A percentile compares a stretch with the other conserved stretches of the same genome.
Evolutionary conservation across 2,888 invertebrate species (phyloP).

Genomic region (Nemurella pictetii): DNA sequence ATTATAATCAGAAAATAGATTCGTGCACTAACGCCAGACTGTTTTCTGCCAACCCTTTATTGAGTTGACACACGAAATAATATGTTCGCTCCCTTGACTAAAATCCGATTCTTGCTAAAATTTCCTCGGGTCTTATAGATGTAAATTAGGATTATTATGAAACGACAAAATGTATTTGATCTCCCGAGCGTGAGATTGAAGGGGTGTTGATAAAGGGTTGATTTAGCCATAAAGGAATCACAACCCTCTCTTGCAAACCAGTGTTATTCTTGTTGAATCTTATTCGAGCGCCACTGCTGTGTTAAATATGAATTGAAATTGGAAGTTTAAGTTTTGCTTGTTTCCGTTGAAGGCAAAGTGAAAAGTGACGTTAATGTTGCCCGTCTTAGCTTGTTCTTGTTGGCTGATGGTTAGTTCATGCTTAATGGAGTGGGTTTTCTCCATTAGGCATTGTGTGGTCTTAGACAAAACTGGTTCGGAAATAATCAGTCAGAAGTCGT

Average conservation of each 20-base stretch:
- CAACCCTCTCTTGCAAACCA: background rate
- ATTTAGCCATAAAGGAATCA: background rate
- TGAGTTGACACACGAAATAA: no score
- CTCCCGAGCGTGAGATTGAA: slow-evolving; percentile 10
- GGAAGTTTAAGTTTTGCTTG: background rate
- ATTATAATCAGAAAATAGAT: no score
- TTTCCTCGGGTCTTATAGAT: slow-evolving; percentile 5
- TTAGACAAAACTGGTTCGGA: slow-evolving; percentile 23
- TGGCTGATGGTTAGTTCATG: background rate
- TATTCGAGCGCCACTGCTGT: background rate
- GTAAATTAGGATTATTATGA: slow-evolving; percentile 30
- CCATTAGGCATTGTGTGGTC: slow-evolving; percentile 32
- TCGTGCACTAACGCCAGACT: no score
- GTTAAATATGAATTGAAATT: background rate
- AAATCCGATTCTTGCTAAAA: slow-evolving; percentile 16
- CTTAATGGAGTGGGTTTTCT: slow-evolving; percentile 8
- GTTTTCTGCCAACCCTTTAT: no score
- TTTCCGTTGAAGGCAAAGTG: slow-evolving; percentile 2
- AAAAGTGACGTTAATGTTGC: background rate
- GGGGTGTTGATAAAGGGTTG: slow-evolving; percentile 27
- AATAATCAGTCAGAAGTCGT: background rate
- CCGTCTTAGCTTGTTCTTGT: background rate
- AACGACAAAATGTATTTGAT: slow-evolving; percentile 28
- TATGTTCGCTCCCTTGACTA: no score
- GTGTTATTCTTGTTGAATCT: slow-evolving; percentile 21